These are phyloP conservation scores for Anthopleura xanthogrammica DNA, from an alignment of 92 coral and sea anemone genomes.

Conservation along the genomic window DNA sequence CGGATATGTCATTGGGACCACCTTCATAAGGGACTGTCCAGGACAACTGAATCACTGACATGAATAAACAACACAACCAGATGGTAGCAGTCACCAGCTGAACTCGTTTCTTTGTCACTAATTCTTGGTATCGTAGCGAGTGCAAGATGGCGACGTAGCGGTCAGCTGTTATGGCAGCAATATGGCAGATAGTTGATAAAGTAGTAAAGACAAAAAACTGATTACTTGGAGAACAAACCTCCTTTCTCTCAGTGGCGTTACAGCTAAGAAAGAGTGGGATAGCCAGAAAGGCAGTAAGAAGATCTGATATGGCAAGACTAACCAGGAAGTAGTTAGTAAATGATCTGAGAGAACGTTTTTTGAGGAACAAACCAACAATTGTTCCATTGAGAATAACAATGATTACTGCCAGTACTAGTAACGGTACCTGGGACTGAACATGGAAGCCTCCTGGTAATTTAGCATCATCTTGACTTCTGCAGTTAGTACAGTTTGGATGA, in stretches of 20 bases:
- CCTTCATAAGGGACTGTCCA: slow-evolving; percentile 38
- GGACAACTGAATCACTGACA: slow-evolving; percentile 49
- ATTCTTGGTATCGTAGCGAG: slow-evolving; percentile 43
- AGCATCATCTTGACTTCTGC: no score
- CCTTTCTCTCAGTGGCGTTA: slow-evolving; percentile 33
- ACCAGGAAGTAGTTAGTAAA: slow-evolving; percentile 44
- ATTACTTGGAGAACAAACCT: slow-evolving; percentile 41
- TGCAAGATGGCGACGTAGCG: slow-evolving; percentile 52
- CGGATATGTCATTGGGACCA: slow-evolving; percentile 25
- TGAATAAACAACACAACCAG: slow-evolving; percentile 37
- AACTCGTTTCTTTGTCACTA: slow-evolving; percentile 47
- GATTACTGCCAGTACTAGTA: slow-evolving; percentile 33
- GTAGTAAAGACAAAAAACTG: slow-evolving; percentile 56
- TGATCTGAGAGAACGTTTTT: slow-evolving; percentile 45
- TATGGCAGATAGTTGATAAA: slow-evolving; percentile 52
- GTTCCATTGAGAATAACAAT: slow-evolving; percentile 40
- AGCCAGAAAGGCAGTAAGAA: slow-evolving; percentile 47
- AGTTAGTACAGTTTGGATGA: no score
- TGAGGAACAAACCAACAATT: slow-evolving; percentile 37
- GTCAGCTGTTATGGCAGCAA: slow-evolving; percentile 55
- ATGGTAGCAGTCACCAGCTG: slow-evolving; percentile 19
- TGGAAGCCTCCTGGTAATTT: no score
- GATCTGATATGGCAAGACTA: slow-evolving; percentile 57
- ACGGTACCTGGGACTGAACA: neutral
- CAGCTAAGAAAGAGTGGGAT: slow-evolving; percentile 52